A percentile compares a stretch with the other conserved stretches of the same genome.
Conservation (phyloP, 2,797 vertebrate genomes). For the Enteromius radiatus region DNA sequence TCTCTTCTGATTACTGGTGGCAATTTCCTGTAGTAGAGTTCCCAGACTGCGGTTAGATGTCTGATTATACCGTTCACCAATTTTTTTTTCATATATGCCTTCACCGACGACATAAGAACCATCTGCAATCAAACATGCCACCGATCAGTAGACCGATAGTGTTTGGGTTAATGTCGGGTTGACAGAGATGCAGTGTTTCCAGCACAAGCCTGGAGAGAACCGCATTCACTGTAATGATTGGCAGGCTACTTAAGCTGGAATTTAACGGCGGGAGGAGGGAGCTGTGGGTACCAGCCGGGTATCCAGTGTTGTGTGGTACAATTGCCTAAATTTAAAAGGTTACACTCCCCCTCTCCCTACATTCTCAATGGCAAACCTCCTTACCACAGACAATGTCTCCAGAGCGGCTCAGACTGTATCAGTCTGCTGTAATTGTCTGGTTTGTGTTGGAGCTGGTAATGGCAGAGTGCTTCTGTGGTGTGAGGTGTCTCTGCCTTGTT, state of each 20-base stretch:
- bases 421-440: conserved; percentile 74
- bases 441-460: conserved; percentile 69
- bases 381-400: conserved; percentile 71
- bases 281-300: conserved; percentile 54
- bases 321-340: conserved; percentile 61
- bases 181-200: conserved; percentile 57
- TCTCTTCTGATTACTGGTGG: conserved; percentile 62
- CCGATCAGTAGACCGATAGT: conserved; percentile 75
- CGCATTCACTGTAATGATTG: conserved; percentile 52
- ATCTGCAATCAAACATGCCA: conserved; percentile 80
- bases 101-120: conserved; percentile 78
- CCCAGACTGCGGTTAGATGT: conserved; percentile 70
- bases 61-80: conserved; percentile 75
- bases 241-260: conserved; percentile 64
- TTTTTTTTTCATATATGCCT: conserved; percentile 76
- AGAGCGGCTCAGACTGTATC: conserved; percentile 76
- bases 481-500: conserved; percentile 68
- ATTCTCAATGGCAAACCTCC: conserved; percentile 52
- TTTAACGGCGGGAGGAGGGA: conserved; percentile 56
- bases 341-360: conserved; percentile 48
- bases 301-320: conserved; percentile 62
- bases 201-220: conserved; percentile 66
- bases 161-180: conserved; percentile 77
- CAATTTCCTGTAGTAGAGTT: conserved; percentile 71
- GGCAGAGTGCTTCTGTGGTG: conserved; percentile 60